Evolutionary conservation across 2,888 invertebrate genomes (phyloP), one percentile per base, ranked within the genome.

Genomic region (Drosophila melanosoma): DNA sequence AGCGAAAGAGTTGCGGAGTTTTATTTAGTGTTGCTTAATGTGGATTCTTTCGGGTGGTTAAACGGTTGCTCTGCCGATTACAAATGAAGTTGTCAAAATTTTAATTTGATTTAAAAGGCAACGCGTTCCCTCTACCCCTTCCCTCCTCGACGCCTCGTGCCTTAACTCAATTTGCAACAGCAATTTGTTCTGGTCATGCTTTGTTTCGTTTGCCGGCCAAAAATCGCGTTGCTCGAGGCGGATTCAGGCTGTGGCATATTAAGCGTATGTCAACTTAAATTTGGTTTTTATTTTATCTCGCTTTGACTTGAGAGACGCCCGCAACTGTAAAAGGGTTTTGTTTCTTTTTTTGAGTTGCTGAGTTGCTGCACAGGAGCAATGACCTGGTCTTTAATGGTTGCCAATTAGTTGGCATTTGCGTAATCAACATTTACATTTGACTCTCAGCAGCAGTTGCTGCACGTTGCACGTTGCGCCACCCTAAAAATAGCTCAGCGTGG

Each of bases 1-100:
- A 17, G 49, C 29, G 10, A 26, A 15, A 49, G 17, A 23, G 17
- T 17, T 5, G 17, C 3, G 11, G n/a, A 32, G 29, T 51, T 6
- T 29, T 51, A 51, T 51, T 51, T 45, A 11, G 29, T 15, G 35
- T 23, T 62, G n/a, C 36, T 58, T 32, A 12, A 42, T 60, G n/a
- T 60, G 40, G n/a, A n/a, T 56, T 57, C 33, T 48, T 23, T 36
- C 20, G 4, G 45, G 29, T 49, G 62, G 58, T 60, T 71, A 66
- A 71, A 57, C 76, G 64, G 64, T 48, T 76, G 73, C 68, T 53
- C 54, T 48, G 53, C 71, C 74, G 82, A 81, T 77, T 89, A 90
- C 87, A 91, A 90, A 90, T 90, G 89, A 90, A 90, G 90, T 90
- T 91, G 91, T 90, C 91, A 89, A 85, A 91, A 89, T 89, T 89